These are phyloP conservation scores for Drosophila elegans DNA, from an alignment of 1,140 invertebrate genomes.

Conservation along the genomic window DNA sequence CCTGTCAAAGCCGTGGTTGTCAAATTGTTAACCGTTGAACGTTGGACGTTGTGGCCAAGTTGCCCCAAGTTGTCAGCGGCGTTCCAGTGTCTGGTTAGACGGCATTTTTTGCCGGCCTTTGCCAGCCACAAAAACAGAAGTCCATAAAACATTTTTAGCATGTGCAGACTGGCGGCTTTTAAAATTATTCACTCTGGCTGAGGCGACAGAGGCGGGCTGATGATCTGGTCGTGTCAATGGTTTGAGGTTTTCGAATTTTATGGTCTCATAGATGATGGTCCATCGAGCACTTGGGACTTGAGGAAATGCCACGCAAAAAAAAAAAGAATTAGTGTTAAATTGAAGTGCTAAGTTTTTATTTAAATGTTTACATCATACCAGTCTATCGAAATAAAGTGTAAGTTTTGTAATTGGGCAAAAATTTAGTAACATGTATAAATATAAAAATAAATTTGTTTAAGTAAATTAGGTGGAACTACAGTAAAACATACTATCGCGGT, in stretches of 20 bases:
- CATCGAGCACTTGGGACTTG: constrained; percentile 2
- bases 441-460: too few species aligned
- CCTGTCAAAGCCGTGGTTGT: constrained; percentile 47
- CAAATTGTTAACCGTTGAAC: constrained; percentile 54
- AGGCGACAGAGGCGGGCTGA: constrained; percentile 45
- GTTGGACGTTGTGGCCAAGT: constrained; percentile 30
- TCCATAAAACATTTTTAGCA: constrained; percentile 67
- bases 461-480: too few species aligned
- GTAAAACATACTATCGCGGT: too few species aligned
- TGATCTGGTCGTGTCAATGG: constrained; percentile 49
- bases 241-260: constrained; percentile 42
- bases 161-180: constrained; percentile 61
- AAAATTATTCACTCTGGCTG: constrained; percentile 50
- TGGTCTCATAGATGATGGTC: constrained; percentile 16
- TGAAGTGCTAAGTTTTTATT: too few species aligned
- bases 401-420: too few species aligned
- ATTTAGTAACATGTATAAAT: too few species aligned
- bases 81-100: constrained; percentile 55
- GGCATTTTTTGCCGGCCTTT: constrained; percentile 36
- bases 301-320: neutral
- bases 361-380: too few species aligned
- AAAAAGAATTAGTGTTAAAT: too few species aligned
- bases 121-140: constrained; percentile 41
- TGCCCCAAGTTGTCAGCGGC: constrained; percentile 35
- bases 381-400: too few species aligned